These are phyloP conservation scores for Melanotus villosus DNA, from an alignment of 2,888 invertebrate species.

Conservation along the genomic window DNA sequence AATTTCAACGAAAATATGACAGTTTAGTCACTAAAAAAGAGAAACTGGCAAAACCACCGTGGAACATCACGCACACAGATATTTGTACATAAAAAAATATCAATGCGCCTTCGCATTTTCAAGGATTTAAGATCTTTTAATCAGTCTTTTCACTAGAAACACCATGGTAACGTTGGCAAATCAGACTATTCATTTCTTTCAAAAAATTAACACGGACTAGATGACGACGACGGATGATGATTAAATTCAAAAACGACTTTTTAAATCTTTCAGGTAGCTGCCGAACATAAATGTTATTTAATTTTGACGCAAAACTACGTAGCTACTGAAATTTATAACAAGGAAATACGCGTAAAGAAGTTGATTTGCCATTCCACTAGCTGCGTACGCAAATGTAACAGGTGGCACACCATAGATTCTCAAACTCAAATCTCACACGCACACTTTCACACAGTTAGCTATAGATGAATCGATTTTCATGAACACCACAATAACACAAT, in stretches of 20 bases:
- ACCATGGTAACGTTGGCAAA: constrained; percentile 47
- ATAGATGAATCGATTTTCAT: constrained; percentile 65
- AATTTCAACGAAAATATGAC: constrained; percentile 31
- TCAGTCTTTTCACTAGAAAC: constrained; percentile 52
- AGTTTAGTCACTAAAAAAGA: constrained; percentile 33
- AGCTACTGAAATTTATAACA: constrained; percentile 6
- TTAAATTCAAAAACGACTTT: neutral
- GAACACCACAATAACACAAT: constrained; percentile 68
- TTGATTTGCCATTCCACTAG: constrained; percentile 30
- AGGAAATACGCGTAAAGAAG: constrained; percentile 7
- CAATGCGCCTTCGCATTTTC: constrained; percentile 25
- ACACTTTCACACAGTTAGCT: constrained; percentile 59
- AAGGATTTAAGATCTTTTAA: constrained; percentile 50
- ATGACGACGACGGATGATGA: too few relatives aligned
- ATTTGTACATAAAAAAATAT: constrained; percentile 48
- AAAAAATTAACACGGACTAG: constrained; percentile 1
- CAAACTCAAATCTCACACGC: constrained; percentile 24
- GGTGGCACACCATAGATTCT: constrained; percentile 20
- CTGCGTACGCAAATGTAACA: constrained; percentile 33
- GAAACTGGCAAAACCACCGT: constrained; percentile 28
- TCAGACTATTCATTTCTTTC: constrained; percentile 21
- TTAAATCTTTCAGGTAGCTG: constrained; percentile 7
- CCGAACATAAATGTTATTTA: neutral
- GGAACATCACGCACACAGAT: constrained; percentile 25
- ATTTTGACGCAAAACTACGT: neutral